These are phyloP conservation scores for Euplexia lucipara DNA, from an alignment of 2,888 invertebrate species.

Conservation along the genomic window DNA sequence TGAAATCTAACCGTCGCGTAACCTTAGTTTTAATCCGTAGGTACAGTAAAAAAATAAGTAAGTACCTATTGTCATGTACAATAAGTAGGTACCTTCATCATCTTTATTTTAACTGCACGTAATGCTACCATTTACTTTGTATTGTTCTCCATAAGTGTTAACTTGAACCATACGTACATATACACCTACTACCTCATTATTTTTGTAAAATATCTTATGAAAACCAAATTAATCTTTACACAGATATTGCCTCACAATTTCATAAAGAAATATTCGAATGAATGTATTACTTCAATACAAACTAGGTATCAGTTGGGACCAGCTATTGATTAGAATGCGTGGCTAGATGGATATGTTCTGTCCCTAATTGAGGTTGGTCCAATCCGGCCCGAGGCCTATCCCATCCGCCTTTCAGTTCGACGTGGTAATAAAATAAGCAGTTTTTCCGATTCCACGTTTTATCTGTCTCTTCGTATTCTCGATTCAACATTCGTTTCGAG, in stretches of 20 bases:
- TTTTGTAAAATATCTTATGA: neutral
- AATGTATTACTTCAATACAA: slow-evolving; percentile 1
- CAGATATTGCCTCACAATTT: slow-evolving; percentile 9
- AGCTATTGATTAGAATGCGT: slow-evolving; percentile 56
- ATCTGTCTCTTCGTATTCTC: slow-evolving; percentile 86
- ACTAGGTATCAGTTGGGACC: slow-evolving; percentile 21
- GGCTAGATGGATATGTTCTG: slow-evolving; percentile 51
- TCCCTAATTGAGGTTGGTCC: slow-evolving; percentile 80
- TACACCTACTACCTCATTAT: neutral
- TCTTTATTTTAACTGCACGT: neutral
- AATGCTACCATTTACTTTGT: neutral
- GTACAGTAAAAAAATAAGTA: too few species aligned
- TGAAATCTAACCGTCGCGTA: too few species aligned
- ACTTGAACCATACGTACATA: too few species aligned
- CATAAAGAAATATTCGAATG: slow-evolving; percentile 7
- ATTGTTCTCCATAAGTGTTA: neutral
- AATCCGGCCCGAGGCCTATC: slow-evolving; percentile 78
- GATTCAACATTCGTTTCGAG: slow-evolving; percentile 78
- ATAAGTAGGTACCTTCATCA: too few species aligned
- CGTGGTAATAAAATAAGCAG: slow-evolving; percentile 88
- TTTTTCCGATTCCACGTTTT: slow-evolving; percentile 88
- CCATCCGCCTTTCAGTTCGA: slow-evolving; percentile 81
- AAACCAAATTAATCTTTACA: slow-evolving; percentile 14
- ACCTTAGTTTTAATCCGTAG: too few species aligned
- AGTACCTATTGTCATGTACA: too few species aligned